phyloP scores from a whole-genome alignment of 2,888 invertebrate species.

The Ormia ochracea region DNA sequence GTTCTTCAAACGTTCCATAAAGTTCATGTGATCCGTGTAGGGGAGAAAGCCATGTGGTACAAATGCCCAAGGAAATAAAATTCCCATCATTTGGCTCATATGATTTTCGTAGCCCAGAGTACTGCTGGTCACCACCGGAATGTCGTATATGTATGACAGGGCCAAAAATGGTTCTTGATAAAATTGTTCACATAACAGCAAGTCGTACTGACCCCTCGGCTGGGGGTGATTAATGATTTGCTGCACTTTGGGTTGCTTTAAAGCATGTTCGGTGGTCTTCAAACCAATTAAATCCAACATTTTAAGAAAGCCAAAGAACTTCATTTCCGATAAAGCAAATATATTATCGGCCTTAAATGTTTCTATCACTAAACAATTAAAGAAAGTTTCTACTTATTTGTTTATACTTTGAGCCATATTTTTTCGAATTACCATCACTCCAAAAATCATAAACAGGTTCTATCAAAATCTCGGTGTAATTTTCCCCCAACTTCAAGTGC shows the following conservation, averaged over 20 bases:
- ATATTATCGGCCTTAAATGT: slow-evolving; percentile 69
- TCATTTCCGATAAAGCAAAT: slow-evolving; percentile 71
- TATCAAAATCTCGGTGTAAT: slow-evolving; percentile 75
- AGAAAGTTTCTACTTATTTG: background rate
- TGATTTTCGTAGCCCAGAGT: slow-evolving; percentile 77
- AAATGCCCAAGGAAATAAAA: slow-evolving; percentile 78
- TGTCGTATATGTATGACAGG: slow-evolving; percentile 74
- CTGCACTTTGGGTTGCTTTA: slow-evolving; percentile 72
- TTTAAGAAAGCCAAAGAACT: slow-evolving; percentile 67
- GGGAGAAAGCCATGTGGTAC: slow-evolving; percentile 77
- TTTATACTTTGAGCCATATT: background rate
- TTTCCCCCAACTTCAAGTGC: slow-evolving; percentile 68
- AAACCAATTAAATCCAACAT: slow-evolving; percentile 72
- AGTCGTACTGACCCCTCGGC: slow-evolving; percentile 73
- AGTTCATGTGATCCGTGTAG: slow-evolving; percentile 78
- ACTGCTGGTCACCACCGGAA: slow-evolving; percentile 75
- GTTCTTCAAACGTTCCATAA: slow-evolving; percentile 79
- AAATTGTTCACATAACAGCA: slow-evolving; percentile 77
- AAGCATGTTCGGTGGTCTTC: slow-evolving; percentile 72
- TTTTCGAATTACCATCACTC: slow-evolving; percentile 67
- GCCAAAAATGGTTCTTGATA: slow-evolving; percentile 77
- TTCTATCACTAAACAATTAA: slow-evolving; percentile 68
- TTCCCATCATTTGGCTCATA: slow-evolving; percentile 77
- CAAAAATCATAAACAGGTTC: slow-evolving; percentile 74
- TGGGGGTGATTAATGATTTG: slow-evolving; percentile 71